Base-by-base conservation (phyloP, 2,888 invertebrate genomes). In the Apodemia mormo region DNA sequence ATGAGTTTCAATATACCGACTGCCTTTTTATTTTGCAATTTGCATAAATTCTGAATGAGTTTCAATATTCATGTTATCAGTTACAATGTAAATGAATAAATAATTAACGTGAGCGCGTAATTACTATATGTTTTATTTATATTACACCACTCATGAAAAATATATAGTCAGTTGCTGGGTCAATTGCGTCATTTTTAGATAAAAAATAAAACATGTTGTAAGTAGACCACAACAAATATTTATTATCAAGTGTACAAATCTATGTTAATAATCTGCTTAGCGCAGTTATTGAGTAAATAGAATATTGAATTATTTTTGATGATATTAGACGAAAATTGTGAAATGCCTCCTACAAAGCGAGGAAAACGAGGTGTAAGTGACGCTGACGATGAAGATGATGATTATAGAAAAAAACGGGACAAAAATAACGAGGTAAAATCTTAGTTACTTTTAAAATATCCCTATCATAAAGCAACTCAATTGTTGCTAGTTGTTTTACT, bases 321-420 rank as follows among this genome's bases (percentile, higher is more conserved):
- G 92, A 85, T 90, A 88, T 85, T 91, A 80, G 85, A 89, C 75
- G 80, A 80, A 73, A 81, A 79, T 70, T 79, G 78, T 73, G 82
- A 82, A 65, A 93, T 93, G 92, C 85, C 92, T 81, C 92, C 92
- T 73, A 82, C 81, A 29, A 91, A 92, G 78, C 86, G 88, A 73
- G 85, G 84, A 75, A 85, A 84, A 81, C 85, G 85, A 67, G 89
- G 85, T 14, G 93, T 94, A 71, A 94, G 94, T 70, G 96, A 96
- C 74, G 94, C 94, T 12, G 95, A 95, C 67, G 96, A 95, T 76
- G 96, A 95, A 66, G 95, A 95, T 68, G 96, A 95, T 14, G 96
- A 96, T 77, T 97, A 97, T 81, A 93, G 96, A 72, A 95, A 94
- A 76, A 94, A 95, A 68, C 91, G 97, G 52, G 96, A 97, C 80